Evolutionary conservation across 1,140 invertebrate species (phyloP).

Genomic region (Notospermus geniculatus): DNA sequence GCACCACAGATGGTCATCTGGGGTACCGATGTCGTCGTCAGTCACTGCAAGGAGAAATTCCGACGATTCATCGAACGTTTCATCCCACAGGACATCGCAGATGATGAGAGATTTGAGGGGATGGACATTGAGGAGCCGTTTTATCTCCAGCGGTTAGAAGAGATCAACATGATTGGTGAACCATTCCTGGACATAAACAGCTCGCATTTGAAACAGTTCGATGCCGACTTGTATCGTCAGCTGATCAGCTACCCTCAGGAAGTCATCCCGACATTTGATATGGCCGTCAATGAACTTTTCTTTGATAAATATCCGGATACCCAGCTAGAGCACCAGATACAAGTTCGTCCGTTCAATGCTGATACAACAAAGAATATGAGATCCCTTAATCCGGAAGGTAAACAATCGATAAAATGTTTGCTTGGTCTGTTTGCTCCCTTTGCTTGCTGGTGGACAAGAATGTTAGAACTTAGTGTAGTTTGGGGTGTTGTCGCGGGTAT

Average conservation of each 20-base stretch:
- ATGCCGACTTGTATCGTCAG: slow-evolving; percentile 84
- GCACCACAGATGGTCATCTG: slow-evolving; percentile 92
- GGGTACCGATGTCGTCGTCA: slow-evolving; percentile 94
- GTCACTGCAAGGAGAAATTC: slow-evolving; percentile 87
- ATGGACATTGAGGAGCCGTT: slow-evolving; percentile 78
- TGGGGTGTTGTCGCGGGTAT: too few species aligned
- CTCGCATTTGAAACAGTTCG: slow-evolving; percentile 84
- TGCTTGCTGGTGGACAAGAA: too few species aligned
- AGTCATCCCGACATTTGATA: slow-evolving; percentile 95
- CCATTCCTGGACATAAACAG: slow-evolving; percentile 95
- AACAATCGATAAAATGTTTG: too few species aligned
- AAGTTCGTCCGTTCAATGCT: slow-evolving; percentile 95
- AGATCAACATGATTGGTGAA: slow-evolving; percentile 87
- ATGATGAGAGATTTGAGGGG: slow-evolving; percentile 75
- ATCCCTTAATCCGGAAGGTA: slow-evolving; percentile 92
- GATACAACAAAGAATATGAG: slow-evolving; percentile 92
- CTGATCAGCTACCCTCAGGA: slow-evolving; percentile 96
- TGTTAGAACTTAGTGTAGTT: too few species aligned
- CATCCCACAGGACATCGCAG: slow-evolving; percentile 75
- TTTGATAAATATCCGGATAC: slow-evolving; percentile 84
- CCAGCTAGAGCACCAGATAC: slow-evolving; percentile 88
- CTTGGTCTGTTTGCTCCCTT: too few species aligned
- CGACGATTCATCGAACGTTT: slow-evolving; percentile 79
- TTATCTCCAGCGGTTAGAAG: slow-evolving; percentile 87
- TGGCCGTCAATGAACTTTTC: slow-evolving; percentile 96